Base-by-base conservation (phyloP, 2,113 vertebrate genomes). In the Panurus biarmicus region DNA sequence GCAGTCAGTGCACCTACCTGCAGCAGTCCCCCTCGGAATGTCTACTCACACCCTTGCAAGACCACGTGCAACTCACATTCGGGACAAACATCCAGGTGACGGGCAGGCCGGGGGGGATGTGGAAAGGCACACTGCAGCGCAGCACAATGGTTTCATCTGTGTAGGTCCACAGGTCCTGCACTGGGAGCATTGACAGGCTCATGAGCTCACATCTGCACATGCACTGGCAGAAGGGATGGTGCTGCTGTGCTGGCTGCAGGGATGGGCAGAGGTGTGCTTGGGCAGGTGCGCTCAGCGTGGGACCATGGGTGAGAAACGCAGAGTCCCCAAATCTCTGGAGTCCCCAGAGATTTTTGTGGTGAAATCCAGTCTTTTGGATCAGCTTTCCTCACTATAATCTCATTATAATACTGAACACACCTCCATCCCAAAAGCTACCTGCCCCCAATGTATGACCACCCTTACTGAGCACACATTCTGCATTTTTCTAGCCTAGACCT, bases 41-140 rank as follows among this genome's bases (percentile, higher is more conserved):
- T 9, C 70, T 15, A 0, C 2, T 1, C 53, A 28, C 40, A 25
- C 13, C 51, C 60, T 10, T 22, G 62, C 51, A 38, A 2, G 1
- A 5, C 5, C 36, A 11, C 0, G 2, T 38, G 42, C 18, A 5
- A 94, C 96, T 96, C 70, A 96, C 93, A 7, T 89, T 76, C 2
- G 87, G 93, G 81, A 28, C 94, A 60, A 94, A 91, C 91, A 95
- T 81, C 96, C 94, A 96, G 14, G 80, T 56, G 18, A 94, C 0
- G 0, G 77, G 40, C 61, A 60, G 5, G 57, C 69, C 5, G 0
- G 6, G 0, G 1, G 48, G 61, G 31, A 11, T 6, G 13, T 12
- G 10, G 12, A 96, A 94, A 19, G 93, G 81, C 53, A 89, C 77
- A 0, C 1, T 4, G 8, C 96, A 96, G 53, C 1, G 35, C 90